These are phyloP conservation scores for Cheilosia grossa DNA, from an alignment of 2,888 invertebrate species.

Conservation along the genomic window DNA sequence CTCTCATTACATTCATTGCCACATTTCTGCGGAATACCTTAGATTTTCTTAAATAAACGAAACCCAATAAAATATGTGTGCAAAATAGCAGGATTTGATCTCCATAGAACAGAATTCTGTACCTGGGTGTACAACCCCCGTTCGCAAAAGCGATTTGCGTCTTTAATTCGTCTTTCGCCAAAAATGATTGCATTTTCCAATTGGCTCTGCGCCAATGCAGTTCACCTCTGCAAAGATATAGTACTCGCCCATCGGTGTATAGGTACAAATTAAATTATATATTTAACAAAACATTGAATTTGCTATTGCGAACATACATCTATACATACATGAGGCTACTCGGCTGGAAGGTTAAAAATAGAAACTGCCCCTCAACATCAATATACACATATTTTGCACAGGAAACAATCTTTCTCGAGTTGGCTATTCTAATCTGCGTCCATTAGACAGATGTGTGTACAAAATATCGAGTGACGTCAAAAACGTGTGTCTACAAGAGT, in stretches of 20 bases:
- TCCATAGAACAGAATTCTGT: constrained; percentile 28
- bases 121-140: background rate
- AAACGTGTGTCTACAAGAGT: constrained; percentile 9
- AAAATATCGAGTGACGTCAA: constrained; percentile 56
- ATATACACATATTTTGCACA: constrained; percentile 29
- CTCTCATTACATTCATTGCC: constrained; percentile 8
- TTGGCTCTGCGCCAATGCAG: constrained; percentile 64
- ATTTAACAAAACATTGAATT: constrained; percentile 70
- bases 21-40: background rate
- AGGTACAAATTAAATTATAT: constrained; percentile 72
- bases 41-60: constrained; percentile 34
- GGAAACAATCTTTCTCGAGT: constrained; percentile 45
- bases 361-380: constrained; percentile 31
- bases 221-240: constrained; percentile 54
- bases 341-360: constrained; percentile 65
- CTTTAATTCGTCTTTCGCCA: constrained; percentile 2
- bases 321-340: background rate
- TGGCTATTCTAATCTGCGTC: constrained; percentile 53
- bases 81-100: constrained; percentile 28
- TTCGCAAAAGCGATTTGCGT: background rate
- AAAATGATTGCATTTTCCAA: constrained; percentile 50
- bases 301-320: constrained; percentile 31
- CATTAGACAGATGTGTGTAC: constrained; percentile 23
- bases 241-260: constrained; percentile 44
- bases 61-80: constrained; percentile 25